These are phyloP conservation scores for human DNA, from an alignment of 2,113 vertebrate species.

Conservation along the genomic window GRCh38 chr12:77628001-77628500, in stretches of 20 bases:
- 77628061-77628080: neutral
- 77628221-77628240: neutral
- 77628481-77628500: neutral
- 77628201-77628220: neutral
- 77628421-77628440: neutral
- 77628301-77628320: neutral
- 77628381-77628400: neutral
- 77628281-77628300: neutral
- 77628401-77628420: neutral
- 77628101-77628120: neutral
- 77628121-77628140: neutral
- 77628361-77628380: neutral
- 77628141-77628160: neutral
- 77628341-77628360: neutral
- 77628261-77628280: neutral
- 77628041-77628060: neutral
- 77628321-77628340: neutral
- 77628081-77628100: neutral
- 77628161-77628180: neutral
- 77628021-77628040: neutral
- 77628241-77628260: neutral
- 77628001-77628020: neutral
- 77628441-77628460: neutral
- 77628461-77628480: constrained; percentile 15
- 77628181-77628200: neutral